phyloP scores from a whole-genome alignment of 2,797 vertebrate genomes.

The Psittacula derbiana region DNA sequence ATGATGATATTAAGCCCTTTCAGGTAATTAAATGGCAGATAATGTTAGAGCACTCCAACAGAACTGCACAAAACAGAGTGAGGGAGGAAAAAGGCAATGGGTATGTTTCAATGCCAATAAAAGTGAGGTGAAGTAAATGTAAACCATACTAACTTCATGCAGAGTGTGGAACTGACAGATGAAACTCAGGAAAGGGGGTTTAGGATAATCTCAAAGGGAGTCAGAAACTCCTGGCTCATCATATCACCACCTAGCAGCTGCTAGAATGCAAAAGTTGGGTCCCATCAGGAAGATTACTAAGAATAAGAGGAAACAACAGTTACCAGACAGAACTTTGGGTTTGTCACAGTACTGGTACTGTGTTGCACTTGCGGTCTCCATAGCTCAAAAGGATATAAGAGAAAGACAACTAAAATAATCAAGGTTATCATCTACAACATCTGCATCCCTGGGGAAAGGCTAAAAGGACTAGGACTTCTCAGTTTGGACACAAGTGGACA shows the following conservation, averaged over 20 bases:
- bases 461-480: not conserved
- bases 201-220: not conserved
- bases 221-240: not conserved
- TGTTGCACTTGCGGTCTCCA: not conserved
- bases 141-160: not conserved
- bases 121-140: not conserved
- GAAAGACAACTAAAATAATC: not conserved
- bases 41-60: not conserved
- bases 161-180: not conserved
- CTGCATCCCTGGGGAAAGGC: not conserved
- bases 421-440: not conserved
- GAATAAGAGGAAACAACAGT: not conserved
- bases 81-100: not conserved
- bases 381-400: not conserved
- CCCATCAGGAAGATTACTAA: not conserved
- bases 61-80: not conserved
- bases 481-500: not conserved
- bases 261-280: not conserved
- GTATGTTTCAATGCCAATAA: not conserved
- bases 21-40: not conserved
- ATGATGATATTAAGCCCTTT: not conserved
- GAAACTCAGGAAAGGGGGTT: not conserved
- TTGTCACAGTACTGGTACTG: not conserved
- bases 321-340: not conserved
- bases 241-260: not conserved